Evolutionary conservation across 1,140 invertebrate species (phyloP), one percentile per base, ranked within the genome.

Genomic region (Oncopeltus fasciatus): DNA sequence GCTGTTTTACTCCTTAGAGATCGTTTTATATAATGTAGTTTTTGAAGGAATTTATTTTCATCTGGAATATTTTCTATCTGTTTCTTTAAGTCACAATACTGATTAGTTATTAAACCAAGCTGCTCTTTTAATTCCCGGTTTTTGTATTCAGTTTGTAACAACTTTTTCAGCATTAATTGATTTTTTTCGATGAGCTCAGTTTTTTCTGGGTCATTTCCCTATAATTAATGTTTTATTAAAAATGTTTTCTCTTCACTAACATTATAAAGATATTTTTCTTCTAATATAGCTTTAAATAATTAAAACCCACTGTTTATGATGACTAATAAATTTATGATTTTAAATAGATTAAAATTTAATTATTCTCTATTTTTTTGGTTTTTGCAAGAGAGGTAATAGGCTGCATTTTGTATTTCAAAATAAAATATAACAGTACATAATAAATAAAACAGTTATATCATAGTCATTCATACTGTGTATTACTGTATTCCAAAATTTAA

Each of bases 201-300:
- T 26, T 80, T 80, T 46, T 79, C 78, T 3, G 87, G 87, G 74
- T 91, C 87, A 24, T 81, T 83, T 27, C 82, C 85, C 76, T 84
- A 74, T 2, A 68, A 68, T 47, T 12, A 20, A 61, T 38, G 9
- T 26, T 5, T 38, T 31, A 31, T 16, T 38, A 20, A 58, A 14
- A 60, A 62, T 58, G 26, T 28, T 12, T 4, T 26, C 64, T 33
- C 29, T 44, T 12, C 31, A 60, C n/a, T 21, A 4, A 21, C 12
- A n/a, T 20, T 14, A 20, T 53, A 21, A 2, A 2, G 2, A 24
- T 24, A 20, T 53, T 16, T 4, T 14, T 4, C n/a, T 21, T 2
- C 14, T 14, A 2, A 53, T 20, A 3, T 53, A 21, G 49, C 2
- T 21, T 20, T 2, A 24, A 53, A 21, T 5, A 20, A 1, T 20